A percentile compares a stretch with the other conserved stretches of the same genome.
These are phyloP conservation scores for Microctenopoma lineatum DNA, from an alignment of 2,797 vertebrate genomes.

Conservation along the genomic window DNA sequence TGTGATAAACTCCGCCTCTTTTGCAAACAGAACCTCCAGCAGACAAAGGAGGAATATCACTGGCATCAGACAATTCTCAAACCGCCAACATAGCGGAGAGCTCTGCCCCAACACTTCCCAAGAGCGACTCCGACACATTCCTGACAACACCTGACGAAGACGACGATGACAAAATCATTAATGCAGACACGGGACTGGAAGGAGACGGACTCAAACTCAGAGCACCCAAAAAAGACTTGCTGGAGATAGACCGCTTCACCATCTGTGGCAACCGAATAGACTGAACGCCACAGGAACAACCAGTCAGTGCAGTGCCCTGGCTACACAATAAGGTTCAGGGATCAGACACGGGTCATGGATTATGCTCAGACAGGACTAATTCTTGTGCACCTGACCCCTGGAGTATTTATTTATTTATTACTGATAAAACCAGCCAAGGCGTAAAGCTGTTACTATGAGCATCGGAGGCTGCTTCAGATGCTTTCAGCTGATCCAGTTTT, in stretches of 20 bases:
- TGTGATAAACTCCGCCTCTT: constrained; percentile 28
- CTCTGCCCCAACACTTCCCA: constrained; percentile 83
- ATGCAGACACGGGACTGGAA: constrained; percentile 83
- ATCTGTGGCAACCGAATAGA: constrained; percentile 99
- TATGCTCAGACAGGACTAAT: constrained; percentile 52
- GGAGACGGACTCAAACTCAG: constrained; percentile 87
- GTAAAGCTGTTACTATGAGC: constrained; percentile 67
- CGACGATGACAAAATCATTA: constrained; percentile 84
- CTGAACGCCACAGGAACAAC: constrained; percentile 78
- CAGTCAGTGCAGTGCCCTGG: constrained; percentile 33
- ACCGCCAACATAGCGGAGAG: constrained; percentile 82
- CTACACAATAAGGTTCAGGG: constrained; percentile 60
- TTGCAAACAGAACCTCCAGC: constrained; percentile 74
- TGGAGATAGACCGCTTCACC: constrained; percentile 99
- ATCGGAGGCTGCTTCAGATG: constrained; percentile 31
- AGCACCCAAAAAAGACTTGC: constrained; percentile 93
- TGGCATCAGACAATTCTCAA: constrained; percentile 83
- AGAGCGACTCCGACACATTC: constrained; percentile 92
- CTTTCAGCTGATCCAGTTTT: constrained; percentile 41
- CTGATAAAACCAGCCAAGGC: constrained; percentile 73
- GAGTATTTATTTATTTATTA: constrained; percentile 94
- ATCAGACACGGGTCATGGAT: constrained; percentile 62
- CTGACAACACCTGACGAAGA: constrained; percentile 96
- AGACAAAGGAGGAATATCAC: constrained; percentile 80
- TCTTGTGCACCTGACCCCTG: constrained; percentile 59